Evolutionary conservation across 1,140 invertebrate genomes (phyloP), one percentile per base, ranked within the genome.

Genomic region (Achatina immaculata): DNA sequence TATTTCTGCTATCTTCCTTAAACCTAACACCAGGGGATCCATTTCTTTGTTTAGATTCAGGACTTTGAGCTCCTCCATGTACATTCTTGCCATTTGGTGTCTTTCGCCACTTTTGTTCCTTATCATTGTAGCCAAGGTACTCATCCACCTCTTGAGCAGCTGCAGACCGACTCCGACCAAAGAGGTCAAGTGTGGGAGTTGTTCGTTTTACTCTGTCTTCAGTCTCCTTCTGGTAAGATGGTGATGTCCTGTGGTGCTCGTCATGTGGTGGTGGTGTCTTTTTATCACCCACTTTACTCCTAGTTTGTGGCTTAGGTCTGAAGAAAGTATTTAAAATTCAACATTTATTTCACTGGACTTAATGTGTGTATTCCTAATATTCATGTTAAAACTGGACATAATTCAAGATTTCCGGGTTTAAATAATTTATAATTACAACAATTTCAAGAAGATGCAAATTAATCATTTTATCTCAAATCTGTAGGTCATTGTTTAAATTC

Each of bases 111-210:
- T 78, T 42, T n/a, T 42, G n/a, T 42, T 78, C 40, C 21, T 9
- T 28, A 14, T 66, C 38, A 6, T 78, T 78, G 7, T 40, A 16
- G 14, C 21, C 45, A 2, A 78, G 65, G 28, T 78, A 78, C 19
- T 31, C 11, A 6, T 55, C 78, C 65, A 75, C 36, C 24, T 80
- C 82, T 2, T 72, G 40, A 0, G 21, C 51, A 42, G 42, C 24
- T 31, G 45, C 28, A 74, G 40, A 28, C 34, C 73, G 38, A 48
- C 62, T 66, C 66, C 77, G 74, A 3, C 82, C 82, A 80, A 73
- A 80, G 14, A 82, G 28, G 48, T 84, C 81, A 43, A 78, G 43
- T 34, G 80, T 77, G 34, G 79, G 83, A 36, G 75, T 82, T 62
- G 80, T 81, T 40, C 80, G 69, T 34, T 71, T 77, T 38, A 55